A percentile compares a stretch with the other conserved stretches of the same genome.
Conservation (phyloP, 2,797 vertebrate species). For the Heteromormyrus szaboi region DNA sequence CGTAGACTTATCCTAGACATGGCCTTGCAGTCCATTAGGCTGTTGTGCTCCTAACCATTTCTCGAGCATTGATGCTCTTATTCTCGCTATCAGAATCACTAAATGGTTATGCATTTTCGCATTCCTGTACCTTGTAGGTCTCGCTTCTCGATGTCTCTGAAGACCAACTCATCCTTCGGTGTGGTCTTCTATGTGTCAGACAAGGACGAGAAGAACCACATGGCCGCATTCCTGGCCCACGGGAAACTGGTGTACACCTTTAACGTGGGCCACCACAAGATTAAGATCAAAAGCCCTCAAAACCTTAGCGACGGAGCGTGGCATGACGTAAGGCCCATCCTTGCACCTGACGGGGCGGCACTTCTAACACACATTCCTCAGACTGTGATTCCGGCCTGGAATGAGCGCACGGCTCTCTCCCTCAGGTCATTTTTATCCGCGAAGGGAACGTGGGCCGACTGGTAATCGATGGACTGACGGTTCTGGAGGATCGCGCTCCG, state of each 20-base stretch:
- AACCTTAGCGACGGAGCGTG: slow-evolving; percentile 81
- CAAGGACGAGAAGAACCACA: slow-evolving; percentile 73
- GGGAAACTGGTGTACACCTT: slow-evolving; percentile 82
- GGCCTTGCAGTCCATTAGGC: background rate
- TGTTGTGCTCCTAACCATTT: background rate
- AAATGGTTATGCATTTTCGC: background rate
- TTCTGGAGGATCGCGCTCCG: slow-evolving; percentile 65
- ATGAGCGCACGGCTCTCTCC: slow-evolving; percentile 11
- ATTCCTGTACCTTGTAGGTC: slow-evolving; percentile 57
- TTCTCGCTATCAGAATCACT: background rate
- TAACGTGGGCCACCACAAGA: slow-evolving; percentile 66
- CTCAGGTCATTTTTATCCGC: slow-evolving; percentile 75
- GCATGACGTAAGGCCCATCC: slow-evolving; percentile 77
- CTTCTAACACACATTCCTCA: background rate
- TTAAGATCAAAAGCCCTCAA: slow-evolving; percentile 76
- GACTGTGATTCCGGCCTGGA: background rate
- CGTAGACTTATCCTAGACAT: background rate
- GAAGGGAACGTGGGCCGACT: slow-evolving; percentile 70
- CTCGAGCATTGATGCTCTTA: background rate
- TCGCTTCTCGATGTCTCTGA: slow-evolving; percentile 82
- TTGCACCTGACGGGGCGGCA: background rate
- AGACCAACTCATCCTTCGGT: slow-evolving; percentile 78
- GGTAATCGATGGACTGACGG: slow-evolving; percentile 75
- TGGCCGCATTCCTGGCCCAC: slow-evolving; percentile 77
- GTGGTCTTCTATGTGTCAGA: slow-evolving; percentile 85